Evolutionary conservation across 2,888 invertebrate species (phyloP), one percentile per base, ranked within the genome.

Genomic region (Bibio marci): DNA sequence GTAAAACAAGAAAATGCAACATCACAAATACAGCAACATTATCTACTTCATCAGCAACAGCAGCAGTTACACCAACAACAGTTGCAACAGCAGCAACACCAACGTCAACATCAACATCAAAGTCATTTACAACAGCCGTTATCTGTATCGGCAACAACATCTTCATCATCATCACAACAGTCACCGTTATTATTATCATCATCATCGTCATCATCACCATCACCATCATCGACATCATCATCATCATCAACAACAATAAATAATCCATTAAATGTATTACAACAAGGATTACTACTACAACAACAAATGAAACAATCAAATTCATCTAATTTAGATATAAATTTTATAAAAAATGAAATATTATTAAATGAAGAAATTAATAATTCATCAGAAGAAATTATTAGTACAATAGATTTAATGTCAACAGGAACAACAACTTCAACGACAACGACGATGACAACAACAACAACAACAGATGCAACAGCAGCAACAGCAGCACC

Each of bases 371-470:
- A n/a, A n/a, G n/a, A n/a, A n/a, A n/a, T n/a, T n/a, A n/a, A n/a
- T n/a, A n/a, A n/a, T n/a, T n/a, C n/a, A n/a, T n/a, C n/a, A n/a
- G n/a, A n/a, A n/a, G n/a, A n/a, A n/a, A n/a, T n/a, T n/a, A n/a
- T n/a, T 22, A 22, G 8, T 22, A 22, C 22, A 6, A 6, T 22
- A 8, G 22, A 6, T 6, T 6, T 22, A 8, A 22, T 22, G 22
- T 18, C 33, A 19, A 38, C 35, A 27, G 25, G 41, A 35, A 37
- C 40, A 31, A 32, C 39, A 39, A 28, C 44, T 37, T 14, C 41
- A 41, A 40, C 44, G 35, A 40, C 45, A 38, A 34, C 42, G n/a
- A 35, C 41, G 27, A 41, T 33, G 25, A 32, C 27, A 13, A 32
- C 38, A 31, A 41, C 30, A 12, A n/a, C 35, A 27, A 12, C 35